Conservation (phyloP, 2,888 invertebrate species). For the Furcula furcula region DNA sequence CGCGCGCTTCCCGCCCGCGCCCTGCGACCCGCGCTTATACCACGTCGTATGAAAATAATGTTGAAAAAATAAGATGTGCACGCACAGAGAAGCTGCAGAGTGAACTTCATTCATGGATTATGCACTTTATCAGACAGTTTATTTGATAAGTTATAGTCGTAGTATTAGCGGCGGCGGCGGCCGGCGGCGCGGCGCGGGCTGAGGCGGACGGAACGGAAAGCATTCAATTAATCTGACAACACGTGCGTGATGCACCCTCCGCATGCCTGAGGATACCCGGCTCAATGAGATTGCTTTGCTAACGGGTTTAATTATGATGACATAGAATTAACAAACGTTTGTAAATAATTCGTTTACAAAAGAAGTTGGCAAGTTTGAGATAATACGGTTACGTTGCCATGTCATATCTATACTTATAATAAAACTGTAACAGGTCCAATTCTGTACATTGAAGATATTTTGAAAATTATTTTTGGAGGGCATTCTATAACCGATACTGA, state of each 20-base stretch:
- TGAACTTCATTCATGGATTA: constrained; percentile 29
- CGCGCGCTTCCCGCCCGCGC: constrained; percentile 57
- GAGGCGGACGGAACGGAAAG: constrained; percentile 38
- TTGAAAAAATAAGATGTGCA: constrained; percentile 60
- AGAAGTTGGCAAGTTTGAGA: no score
- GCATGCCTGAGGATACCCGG: constrained; percentile 48
- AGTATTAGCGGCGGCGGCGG: constrained; percentile 31
- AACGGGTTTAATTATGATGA: no score
- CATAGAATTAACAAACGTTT: no score
- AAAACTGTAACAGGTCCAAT: no score
- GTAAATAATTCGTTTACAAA: no score
- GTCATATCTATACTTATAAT: no score
- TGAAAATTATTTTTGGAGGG: no score
- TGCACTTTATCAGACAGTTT: constrained; percentile 34
- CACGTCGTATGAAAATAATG: constrained; percentile 54
- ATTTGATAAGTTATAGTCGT: constrained; percentile 47
- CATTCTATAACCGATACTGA: no score
- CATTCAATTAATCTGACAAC: constrained; percentile 73
- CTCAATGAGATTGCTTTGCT: no score
- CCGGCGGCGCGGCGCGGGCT: constrained; percentile 26
- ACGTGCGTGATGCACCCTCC: constrained; percentile 72
- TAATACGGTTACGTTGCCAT: no score
- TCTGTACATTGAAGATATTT: no score
- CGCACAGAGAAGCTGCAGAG: constrained; percentile 40
- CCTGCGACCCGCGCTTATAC: constrained; percentile 65